Percentiles rank a stretch among this genome's conserved stretches.
phyloP scores from a whole-genome alignment of 2,888 invertebrate species.

The Xanthia icteritia region DNA sequence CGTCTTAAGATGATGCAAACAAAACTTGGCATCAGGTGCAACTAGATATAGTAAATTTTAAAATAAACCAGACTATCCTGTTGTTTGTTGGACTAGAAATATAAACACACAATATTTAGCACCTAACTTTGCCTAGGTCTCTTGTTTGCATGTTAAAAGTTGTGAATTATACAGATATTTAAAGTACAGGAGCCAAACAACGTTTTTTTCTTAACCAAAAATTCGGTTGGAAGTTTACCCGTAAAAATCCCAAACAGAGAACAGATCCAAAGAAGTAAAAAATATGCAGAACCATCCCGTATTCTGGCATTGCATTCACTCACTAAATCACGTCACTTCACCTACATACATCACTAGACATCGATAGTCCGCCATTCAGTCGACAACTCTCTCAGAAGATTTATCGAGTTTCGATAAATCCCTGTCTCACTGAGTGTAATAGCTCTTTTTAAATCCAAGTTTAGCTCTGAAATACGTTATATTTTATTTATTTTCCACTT shows the following conservation, averaged over 20 bases:
- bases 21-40: too few species aligned
- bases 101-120: too few species aligned
- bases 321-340: constrained; percentile 43
- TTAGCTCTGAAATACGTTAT: constrained; percentile 15
- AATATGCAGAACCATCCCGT: constrained; percentile 6
- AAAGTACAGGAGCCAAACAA: neutral
- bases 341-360: constrained; percentile 49
- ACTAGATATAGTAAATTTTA: too few species aligned
- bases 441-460: constrained; percentile 45
- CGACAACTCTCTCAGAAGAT: constrained; percentile 56
- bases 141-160: too few species aligned
- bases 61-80: too few species aligned
- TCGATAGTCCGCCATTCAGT: constrained; percentile 51
- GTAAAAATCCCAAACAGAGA: neutral
- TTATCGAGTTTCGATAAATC: constrained; percentile 56
- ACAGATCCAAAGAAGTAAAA: neutral
- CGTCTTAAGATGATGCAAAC: too few species aligned
- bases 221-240: neutral
- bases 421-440: constrained; percentile 27
- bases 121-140: too few species aligned
- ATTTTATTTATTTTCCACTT: constrained; percentile 37
- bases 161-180: too few species aligned
- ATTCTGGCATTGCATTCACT: constrained; percentile 12
- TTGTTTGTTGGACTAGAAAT: too few species aligned
- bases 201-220: neutral